Base-by-base conservation (phyloP, 2,888 invertebrate genomes). In the Gibbula magus region DNA sequence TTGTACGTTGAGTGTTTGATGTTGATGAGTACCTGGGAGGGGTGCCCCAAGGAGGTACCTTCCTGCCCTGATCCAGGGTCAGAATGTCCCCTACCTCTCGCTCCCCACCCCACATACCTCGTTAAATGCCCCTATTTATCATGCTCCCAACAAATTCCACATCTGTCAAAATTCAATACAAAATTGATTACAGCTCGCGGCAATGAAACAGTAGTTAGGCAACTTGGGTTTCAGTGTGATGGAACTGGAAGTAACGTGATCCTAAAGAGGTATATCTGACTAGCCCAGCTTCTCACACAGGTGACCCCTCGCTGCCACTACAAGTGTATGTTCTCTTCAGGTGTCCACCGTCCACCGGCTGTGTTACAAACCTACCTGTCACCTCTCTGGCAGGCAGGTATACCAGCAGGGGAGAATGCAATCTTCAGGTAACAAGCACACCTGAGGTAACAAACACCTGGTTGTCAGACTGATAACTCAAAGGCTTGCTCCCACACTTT, bases 101-200 rank as follows among this genome's bases (percentile, higher is more conserved):
- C 61, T 29, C 61, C 61, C 29, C 61, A 61, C 61, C 61, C 29
- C 29, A 61, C 61, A 61, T 61, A 29, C 61, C 61, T 18, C 29
- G 61, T 61, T 29, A 61, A 61, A 25, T 29, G 29, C 61, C 25
- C 61, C 61, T 61, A 61, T 61, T 61, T 61, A 61, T 61, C 61
- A 61, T 61, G 61, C 61, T 61, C 61, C 29, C 29, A 61, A 25
- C 61, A 61, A 61, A 61, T 61, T 61, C 61, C 61, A 61, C 61
- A 61, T 61, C 61, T 61, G 61, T 61, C 61, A 61, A 61, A 61
- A 61, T 61, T 61, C 61, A 61, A 61, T 61, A 61, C 61, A 61
- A 61, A 61, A 61, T 61, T 61, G 61, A 61, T 61, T 61, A 61
- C 61, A 61, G 61, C 61, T 61, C 61, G 29, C 29, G 29, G 29